Percentiles rank a stretch among this genome's conserved stretches.
These are phyloP conservation scores for Brachionus manjavacas DNA, from an alignment of 1,140 invertebrate species.

Conservation along the genomic window DNA sequence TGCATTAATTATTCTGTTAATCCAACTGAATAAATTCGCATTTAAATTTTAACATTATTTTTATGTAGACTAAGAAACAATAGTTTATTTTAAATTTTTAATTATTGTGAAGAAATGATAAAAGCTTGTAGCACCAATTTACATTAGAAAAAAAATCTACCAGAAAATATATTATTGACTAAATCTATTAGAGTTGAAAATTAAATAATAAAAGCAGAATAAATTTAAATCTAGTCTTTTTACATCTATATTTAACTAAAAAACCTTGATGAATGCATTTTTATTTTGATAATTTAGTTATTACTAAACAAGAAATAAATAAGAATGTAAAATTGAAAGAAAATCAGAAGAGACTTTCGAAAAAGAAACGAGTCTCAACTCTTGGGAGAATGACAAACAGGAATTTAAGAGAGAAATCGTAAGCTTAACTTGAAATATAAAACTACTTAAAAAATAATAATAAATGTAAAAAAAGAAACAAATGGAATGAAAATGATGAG, in stretches of 20 bases:
- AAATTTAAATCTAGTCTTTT: not conserved
- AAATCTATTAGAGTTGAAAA: not conserved
- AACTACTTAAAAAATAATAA: not conserved
- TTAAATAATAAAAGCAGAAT: not conserved
- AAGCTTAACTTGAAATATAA: not conserved
- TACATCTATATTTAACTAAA: not conserved
- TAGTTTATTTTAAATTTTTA: not conserved
- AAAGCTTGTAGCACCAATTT: not conserved
- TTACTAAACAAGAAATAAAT: not conserved
- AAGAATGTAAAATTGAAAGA: not conserved
- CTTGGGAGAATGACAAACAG: not conserved
- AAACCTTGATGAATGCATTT: not conserved
- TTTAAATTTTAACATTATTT: not conserved
- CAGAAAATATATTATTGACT: not conserved
- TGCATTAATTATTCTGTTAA: not conserved
- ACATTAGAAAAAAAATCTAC: not conserved
- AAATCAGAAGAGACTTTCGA: not conserved
- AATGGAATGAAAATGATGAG: not conserved
- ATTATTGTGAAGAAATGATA: not conserved
- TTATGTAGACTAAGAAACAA: not conserved
- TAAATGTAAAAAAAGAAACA: not conserved
- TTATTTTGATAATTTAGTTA: not conserved
- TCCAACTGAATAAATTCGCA: not conserved
- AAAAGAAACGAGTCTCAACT: not conserved
- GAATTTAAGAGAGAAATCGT: not conserved